phyloP scores from a whole-genome alignment of 2,888 invertebrate genomes.

The Leptopilina drosophilae region DNA sequence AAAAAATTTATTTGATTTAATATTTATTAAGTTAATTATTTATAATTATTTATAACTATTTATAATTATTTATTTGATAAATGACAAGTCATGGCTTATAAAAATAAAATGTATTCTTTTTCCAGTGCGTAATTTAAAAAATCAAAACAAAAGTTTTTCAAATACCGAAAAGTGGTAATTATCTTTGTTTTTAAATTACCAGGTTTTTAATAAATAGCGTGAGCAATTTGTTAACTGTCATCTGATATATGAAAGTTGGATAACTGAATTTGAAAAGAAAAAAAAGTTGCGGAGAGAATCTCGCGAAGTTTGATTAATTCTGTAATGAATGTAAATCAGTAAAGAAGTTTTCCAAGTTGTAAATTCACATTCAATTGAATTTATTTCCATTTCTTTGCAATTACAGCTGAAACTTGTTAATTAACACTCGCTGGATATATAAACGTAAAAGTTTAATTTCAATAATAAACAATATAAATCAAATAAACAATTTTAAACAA shows the following conservation, averaged over 20 bases:
- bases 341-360: not conserved
- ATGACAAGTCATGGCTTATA: too few relatives aligned
- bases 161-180: too few relatives aligned
- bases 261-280: not conserved
- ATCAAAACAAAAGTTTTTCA: too few relatives aligned
- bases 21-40: too few relatives aligned
- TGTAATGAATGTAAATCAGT: not conserved
- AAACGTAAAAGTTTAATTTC: not conserved
- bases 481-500: not conserved
- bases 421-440: not conserved
- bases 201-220: too few relatives aligned
- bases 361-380: not conserved
- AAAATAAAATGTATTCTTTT: too few relatives aligned
- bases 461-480: not conserved
- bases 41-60: too few relatives aligned
- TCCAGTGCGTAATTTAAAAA: too few relatives aligned
- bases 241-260: constrained; percentile 8
- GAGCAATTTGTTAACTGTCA: not conserved
- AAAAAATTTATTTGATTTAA: too few relatives aligned
- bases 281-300: not conserved
- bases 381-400: not conserved
- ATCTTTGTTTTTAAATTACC: too few relatives aligned
- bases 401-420: not conserved
- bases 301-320: constrained; percentile 1
- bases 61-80: too few relatives aligned